Evolutionary conservation across 2,113 vertebrate species (phyloP).

Genomic region (Maccullochella peelii): DNA sequence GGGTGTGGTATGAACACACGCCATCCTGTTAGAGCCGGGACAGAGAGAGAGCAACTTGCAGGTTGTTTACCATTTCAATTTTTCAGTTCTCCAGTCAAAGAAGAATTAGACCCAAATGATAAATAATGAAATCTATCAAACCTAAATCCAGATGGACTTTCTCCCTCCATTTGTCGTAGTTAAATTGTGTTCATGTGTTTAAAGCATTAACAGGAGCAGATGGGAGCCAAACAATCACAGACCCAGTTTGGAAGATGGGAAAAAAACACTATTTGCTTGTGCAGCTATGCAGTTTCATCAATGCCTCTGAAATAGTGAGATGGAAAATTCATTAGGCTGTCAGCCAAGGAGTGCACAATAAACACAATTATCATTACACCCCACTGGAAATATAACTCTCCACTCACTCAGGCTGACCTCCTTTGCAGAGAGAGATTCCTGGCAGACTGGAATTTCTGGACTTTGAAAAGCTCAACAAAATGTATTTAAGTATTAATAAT

Average conservation of each 20-base stretch:
- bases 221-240: constrained; percentile 24
- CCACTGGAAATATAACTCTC: constrained; percentile 51
- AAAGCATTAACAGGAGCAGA: constrained; percentile 46
- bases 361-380: constrained; percentile 65
- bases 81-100: background rate
- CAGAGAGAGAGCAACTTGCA: constrained; percentile 30
- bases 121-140: constrained; percentile 9
- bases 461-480: constrained; percentile 15
- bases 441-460: constrained; percentile 51
- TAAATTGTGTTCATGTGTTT: constrained; percentile 41
- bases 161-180: background rate
- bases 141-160: constrained; percentile 1
- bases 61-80: constrained; percentile 49
- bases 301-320: constrained; percentile 45
- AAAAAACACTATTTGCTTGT: background rate
- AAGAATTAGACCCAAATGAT: background rate
- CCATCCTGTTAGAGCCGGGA: constrained; percentile 27
- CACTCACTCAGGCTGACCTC: constrained; percentile 36
- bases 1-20: constrained; percentile 72
- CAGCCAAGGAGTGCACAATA: constrained; percentile 65
- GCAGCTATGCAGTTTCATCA: constrained; percentile 38
- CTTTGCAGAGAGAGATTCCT: constrained; percentile 49
- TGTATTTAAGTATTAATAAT: constrained; percentile 50
- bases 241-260: background rate
- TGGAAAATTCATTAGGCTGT: constrained; percentile 69